A percentile compares a stretch with the other conserved stretches of the same genome.
Conservation (phyloP, 37 sponge, comb jelly and placozoan species). For the Halichondria panicea region DNA sequence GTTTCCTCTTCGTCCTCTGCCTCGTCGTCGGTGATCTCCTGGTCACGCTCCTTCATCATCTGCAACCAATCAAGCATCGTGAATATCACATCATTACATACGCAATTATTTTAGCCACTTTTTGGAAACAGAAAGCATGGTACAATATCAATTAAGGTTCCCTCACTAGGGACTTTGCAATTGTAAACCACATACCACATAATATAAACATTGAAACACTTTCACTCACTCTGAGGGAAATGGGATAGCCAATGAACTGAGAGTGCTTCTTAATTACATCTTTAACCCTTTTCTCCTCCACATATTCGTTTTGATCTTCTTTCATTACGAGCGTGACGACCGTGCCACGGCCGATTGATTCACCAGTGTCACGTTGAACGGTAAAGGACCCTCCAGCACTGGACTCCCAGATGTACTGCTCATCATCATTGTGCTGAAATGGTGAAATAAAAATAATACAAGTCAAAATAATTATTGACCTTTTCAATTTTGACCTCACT, state of each 20-base stretch:
- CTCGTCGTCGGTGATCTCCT: constrained; percentile 95
- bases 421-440: constrained; percentile 94
- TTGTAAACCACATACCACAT: too few species aligned
- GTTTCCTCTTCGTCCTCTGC: constrained; percentile 87
- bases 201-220: background rate
- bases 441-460: background rate
- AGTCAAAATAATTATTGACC: background rate
- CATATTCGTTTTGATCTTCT: constrained; percentile 95
- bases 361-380: constrained; percentile 69
- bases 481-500: too few species aligned
- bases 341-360: constrained; percentile 89
- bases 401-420: constrained; percentile 97
- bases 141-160: background rate
- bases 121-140: background rate
- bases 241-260: constrained; percentile 99
- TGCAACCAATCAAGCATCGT: constrained; percentile 8
- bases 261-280: constrained; percentile 98
- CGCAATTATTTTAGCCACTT: background rate
- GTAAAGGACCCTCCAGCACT: constrained; percentile 99
- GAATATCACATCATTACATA: constrained; percentile 1
- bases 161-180: too few species aligned
- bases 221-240: constrained; percentile 74
- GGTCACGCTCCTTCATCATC: constrained; percentile 95
- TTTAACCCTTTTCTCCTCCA: constrained; percentile 93
- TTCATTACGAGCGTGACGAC: constrained; percentile 84